These are phyloP conservation scores for Scotopteryx bipunctaria DNA, from an alignment of 2,888 invertebrate species.

Conservation along the genomic window DNA sequence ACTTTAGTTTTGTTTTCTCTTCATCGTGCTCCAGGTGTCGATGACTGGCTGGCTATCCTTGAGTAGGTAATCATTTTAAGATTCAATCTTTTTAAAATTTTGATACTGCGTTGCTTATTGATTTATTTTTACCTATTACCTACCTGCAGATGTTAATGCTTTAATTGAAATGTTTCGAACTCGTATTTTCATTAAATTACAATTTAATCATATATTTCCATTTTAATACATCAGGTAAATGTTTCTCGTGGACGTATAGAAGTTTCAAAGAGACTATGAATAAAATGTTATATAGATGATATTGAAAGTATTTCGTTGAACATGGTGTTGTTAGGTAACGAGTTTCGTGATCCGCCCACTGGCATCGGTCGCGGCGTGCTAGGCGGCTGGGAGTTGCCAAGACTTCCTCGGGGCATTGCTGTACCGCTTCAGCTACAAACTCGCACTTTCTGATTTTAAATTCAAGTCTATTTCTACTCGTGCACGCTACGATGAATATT, in stretches of 20 bases:
- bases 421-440: constrained; percentile 30
- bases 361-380: too few species aligned
- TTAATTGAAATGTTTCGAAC: too few species aligned
- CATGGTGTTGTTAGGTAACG: neutral
- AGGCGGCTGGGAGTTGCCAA: constrained; percentile 15
- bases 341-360: constrained; percentile 12
- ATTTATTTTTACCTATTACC: too few species aligned
- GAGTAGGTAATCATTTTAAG: too few species aligned
- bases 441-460: constrained; percentile 35
- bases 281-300: neutral
- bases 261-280: neutral
- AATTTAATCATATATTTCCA: too few species aligned
- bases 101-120: too few species aligned
- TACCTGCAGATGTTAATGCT: too few species aligned
- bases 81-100: too few species aligned
- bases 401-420: constrained; percentile 26
- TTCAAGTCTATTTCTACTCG: constrained; percentile 35
- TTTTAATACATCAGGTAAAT: neutral
- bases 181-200: too few species aligned
- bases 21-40: constrained; percentile 23
- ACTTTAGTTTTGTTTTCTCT: constrained; percentile 9
- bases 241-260: neutral
- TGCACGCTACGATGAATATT: constrained; percentile 30
- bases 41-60: constrained; percentile 10
- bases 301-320: neutral